phyloP scores from a whole-genome alignment of 2,888 invertebrate genomes.

The Eristalinus sepulchralis region DNA sequence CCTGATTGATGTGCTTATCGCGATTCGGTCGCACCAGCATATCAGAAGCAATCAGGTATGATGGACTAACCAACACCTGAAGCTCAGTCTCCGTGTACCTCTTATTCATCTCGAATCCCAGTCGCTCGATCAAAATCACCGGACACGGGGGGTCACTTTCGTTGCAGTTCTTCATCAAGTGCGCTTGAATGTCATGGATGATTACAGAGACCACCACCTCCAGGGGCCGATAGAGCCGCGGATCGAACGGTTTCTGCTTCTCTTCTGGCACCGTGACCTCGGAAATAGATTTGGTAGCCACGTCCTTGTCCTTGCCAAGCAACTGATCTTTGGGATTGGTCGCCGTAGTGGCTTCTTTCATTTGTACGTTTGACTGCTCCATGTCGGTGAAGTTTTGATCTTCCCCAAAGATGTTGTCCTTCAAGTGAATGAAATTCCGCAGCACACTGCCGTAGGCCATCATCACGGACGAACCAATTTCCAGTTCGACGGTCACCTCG shows the following conservation, averaged over 20 bases:
- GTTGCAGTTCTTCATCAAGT: conserved; percentile 91
- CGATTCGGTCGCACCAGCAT: conserved; percentile 86
- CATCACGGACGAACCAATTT: conserved; percentile 96
- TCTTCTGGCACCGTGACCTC: conserved; percentile 82
- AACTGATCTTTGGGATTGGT: conserved; percentile 79
- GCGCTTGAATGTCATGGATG: conserved; percentile 97
- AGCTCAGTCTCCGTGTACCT: conserved; percentile 94
- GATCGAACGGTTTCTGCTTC: conserved; percentile 89
- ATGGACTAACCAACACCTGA: conserved; percentile 94
- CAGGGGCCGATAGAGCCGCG: conserved; percentile 92
- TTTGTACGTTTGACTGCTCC: conserved; percentile 85
- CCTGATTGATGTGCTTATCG: conserved; percentile 89
- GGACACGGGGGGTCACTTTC: conserved; percentile 96
- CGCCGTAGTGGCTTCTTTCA: conserved; percentile 80
- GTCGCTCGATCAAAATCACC: conserved; percentile 91
- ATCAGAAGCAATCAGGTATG: conserved; percentile 90
- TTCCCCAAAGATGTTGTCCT: conserved; percentile 99
- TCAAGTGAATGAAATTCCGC: conserved; percentile 92
- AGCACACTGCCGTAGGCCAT: conserved; percentile 95
- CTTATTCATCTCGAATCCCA: conserved; percentile 99
- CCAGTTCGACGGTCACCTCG: conserved; percentile 94
- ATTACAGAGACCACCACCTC: conserved; percentile 96
- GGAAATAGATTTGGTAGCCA: conserved; percentile 80
- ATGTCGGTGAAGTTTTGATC: conserved; percentile 97
- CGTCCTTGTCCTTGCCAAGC: conserved; percentile 76